Conservation (phyloP, 1,140 invertebrate genomes). For the Coptotermes formosanus region DNA sequence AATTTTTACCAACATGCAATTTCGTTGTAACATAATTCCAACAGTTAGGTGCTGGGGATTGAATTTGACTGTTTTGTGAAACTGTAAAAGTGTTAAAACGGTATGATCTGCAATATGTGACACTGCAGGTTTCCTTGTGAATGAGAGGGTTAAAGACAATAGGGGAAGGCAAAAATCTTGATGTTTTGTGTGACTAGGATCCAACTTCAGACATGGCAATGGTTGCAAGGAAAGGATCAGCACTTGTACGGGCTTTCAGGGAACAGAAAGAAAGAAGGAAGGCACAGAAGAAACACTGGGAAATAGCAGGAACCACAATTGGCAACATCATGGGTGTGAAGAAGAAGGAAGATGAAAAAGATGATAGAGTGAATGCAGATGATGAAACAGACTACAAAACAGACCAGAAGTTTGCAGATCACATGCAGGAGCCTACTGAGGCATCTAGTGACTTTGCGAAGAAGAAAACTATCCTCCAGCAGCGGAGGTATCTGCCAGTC, state of each 20-base stretch:
- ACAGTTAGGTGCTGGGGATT: no score
- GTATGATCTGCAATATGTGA: no score
- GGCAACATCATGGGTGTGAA: conserved; percentile 97
- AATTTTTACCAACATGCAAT: no score
- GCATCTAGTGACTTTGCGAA: conserved; percentile 87
- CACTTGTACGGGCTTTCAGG: conserved; percentile 82
- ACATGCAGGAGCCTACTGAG: conserved; percentile 74
- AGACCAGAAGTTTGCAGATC: conserved; percentile 95
- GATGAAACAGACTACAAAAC: conserved; percentile 74
- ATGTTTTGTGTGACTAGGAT: conserved; percentile 64
- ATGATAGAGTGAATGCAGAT: conserved; percentile 48
- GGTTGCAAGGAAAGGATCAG: conserved; percentile 92
- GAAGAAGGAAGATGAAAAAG: conserved; percentile 68
- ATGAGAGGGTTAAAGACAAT: no score
- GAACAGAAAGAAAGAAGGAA: conserved; percentile 96
- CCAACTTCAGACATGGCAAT: conserved; percentile 98
- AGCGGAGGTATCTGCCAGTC: conserved; percentile 90
- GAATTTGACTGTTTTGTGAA: no score
- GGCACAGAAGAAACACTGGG: conserved; percentile 99
- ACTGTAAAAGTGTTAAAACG: no score
- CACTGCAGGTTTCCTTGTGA: no score
- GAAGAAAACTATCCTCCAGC: conserved; percentile 82
- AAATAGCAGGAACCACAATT: conserved; percentile 93
- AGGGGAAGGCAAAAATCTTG: conserved; percentile 8
- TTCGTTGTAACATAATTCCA: no score